Base-by-base conservation (phyloP, 2,888 invertebrate genomes). In the Dicyrtomina minuta region DNA sequence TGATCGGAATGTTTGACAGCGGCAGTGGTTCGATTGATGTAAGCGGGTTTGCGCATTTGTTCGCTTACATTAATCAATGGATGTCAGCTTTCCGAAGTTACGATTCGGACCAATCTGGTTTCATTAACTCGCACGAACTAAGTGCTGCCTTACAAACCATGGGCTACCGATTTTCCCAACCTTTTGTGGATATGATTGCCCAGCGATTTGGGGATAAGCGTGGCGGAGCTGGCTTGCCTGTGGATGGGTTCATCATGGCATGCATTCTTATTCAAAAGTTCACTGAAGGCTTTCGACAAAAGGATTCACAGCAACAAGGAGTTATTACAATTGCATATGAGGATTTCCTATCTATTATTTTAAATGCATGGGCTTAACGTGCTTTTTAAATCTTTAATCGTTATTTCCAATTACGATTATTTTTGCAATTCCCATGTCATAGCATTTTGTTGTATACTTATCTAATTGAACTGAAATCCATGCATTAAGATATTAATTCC, bases 1-100 rank as follows among this genome's bases (percentile, higher is more conserved):
- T 58, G 58, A 39, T 58, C 17, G 27, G 90, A 67, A 91, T 95
- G 91, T 95, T 95, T 82, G 93, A 94, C 80, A 87, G 87, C 78
- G 91, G 93, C 79, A 88, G 87, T 75, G 93, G 93, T n/a, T 89
- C 89, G 26, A 93, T 95, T 76, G 90, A 92, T 80, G 79, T 93
- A 1, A 86, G 86, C 75, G 93, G 93, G 81, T 95, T 95, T 81
- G 51, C 64, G 2, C 74, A 91, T 79, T 84, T 94, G 22, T 95
- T 90, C 82, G 88, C 87, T 68, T 95, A 94, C 80, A 88, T 95
- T 43, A 93, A 93, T 82, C 90, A 94, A 77, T 95, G 95, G 95
- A 83, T 92, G 61, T 85, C 87, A 12, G 90, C 92, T 0, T 95
- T 94, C 82, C 89, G 89, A 80, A 88, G 89, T 1, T 93, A 90